phyloP scores from a whole-genome alignment of 2,888 invertebrate genomes.

The Agriopis marginaria region DNA sequence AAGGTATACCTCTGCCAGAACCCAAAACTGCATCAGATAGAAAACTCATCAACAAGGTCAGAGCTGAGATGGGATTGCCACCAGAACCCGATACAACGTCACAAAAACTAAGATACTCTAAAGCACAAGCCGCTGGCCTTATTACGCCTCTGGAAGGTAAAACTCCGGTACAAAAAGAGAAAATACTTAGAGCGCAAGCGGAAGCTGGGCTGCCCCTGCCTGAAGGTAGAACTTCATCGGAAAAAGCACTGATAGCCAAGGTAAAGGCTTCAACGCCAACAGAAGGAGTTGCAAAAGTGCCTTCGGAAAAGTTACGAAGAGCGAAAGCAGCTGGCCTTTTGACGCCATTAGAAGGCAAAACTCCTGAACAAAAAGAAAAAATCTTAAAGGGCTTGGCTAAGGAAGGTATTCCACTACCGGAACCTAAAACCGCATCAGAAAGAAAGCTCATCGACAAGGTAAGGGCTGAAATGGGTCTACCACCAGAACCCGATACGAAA shows the following conservation, averaged over 20 bases:
- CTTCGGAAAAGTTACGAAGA: conserved; percentile 42
- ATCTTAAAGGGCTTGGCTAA: conserved; percentile 48
- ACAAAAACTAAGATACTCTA: conserved; percentile 44
- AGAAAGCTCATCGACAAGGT: conserved; percentile 49
- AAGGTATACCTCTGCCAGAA: conserved; percentile 45
- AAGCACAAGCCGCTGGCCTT: conserved; percentile 49
- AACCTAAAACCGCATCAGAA: conserved; percentile 49
- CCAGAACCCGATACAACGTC: conserved; percentile 49
- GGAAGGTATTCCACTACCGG: conserved; percentile 48
- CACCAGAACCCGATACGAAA: conserved; percentile 50
- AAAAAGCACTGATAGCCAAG: conserved; percentile 47
- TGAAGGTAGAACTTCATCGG: conserved; percentile 48
- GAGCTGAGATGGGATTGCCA: conserved; percentile 46
- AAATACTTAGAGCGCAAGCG: conserved; percentile 41
- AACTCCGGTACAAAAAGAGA: conserved; percentile 42
- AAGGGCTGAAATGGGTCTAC: conserved; percentile 48
- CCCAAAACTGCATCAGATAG: conserved; percentile 45
- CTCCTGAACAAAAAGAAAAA: conserved; percentile 43
- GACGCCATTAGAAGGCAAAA: conserved; percentile 51
- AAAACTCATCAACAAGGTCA: conserved; percentile 49
- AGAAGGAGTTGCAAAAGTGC: conserved; percentile 6
- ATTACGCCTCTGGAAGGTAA: conserved; percentile 54
- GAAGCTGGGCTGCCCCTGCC: conserved; percentile 47
- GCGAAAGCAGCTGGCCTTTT: conserved; percentile 45
- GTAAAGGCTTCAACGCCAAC: conserved; percentile 38